Conservation (phyloP, 1,140 invertebrate genomes). For the Globodera rostochiensis region DNA sequence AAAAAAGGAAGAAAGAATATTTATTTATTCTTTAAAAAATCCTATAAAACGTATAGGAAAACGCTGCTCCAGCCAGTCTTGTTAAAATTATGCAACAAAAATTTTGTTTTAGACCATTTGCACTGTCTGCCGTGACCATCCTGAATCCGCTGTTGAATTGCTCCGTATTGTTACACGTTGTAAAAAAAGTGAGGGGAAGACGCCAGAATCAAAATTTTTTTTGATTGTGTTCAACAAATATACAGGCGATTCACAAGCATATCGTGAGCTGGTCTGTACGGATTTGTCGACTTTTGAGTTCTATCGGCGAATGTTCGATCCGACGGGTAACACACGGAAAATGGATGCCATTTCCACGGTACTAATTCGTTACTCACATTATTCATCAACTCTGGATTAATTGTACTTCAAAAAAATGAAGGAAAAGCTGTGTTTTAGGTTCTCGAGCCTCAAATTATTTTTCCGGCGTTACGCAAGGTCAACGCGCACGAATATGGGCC, state of each 20-base stretch:
- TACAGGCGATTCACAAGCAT: conserved; percentile 18
- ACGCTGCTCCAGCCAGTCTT: background rate
- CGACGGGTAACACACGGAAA: background rate
- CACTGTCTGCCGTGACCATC: background rate
- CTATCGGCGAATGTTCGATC: conserved; percentile 11
- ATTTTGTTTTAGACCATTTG: background rate
- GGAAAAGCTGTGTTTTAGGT: background rate
- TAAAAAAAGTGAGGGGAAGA: background rate
- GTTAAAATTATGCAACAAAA: background rate
- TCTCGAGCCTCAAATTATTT: conserved; percentile 29
- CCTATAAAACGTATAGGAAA: background rate
- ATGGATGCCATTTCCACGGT: conserved; percentile 7
- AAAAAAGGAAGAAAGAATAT: background rate
- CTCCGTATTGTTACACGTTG: conserved; percentile 10
- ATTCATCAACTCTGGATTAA: background rate
- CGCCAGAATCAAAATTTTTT: conserved; percentile 1
- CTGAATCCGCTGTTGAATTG: background rate
- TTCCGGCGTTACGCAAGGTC: conserved; percentile 11
- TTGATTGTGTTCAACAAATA: background rate
- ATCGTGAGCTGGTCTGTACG: background rate
- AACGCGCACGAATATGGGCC: conserved; percentile 20
- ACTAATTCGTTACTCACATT: background rate
- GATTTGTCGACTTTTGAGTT: background rate
- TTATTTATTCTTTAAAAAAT: background rate
- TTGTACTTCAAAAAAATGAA: background rate